Base-by-base conservation (phyloP, 2,888 invertebrate species). In the Mechanitis messenoides region DNA sequence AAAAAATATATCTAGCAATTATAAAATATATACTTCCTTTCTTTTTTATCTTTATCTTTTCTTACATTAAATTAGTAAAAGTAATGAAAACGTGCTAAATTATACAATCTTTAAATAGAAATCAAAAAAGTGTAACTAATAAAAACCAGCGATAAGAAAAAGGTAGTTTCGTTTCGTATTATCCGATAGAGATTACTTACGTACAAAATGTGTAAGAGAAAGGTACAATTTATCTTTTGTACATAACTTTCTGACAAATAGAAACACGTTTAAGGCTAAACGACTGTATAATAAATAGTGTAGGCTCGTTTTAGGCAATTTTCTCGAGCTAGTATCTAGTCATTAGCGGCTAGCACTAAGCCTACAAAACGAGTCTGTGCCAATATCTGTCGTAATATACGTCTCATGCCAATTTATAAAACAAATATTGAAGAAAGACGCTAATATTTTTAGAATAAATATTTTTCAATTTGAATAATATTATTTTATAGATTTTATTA, bases 141-240 rank as follows among this genome's bases (percentile, higher is more conserved):
- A 42, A 42, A 42, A 42, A 42, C 9, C 7, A 42, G 9, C 35
- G 35, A 35, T 35, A 42, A 7, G 9, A 42, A 42, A 42, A 42
- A 9, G 1, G 9, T 9, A 42, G 35, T 35, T 9, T 9, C 31
- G 31, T 50, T 50, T 31, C 31, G 31, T 50, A 31, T 31, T 31
- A 6, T 50, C 31, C 50, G 31, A 9, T 31, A 31, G 50, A 28
- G 50, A 50, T 50, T 50, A 50, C 28, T 3, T 20, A 11, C 12
- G 20, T n/a, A 20, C 20, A 4, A 12, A 20, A 46, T 46, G 12
- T 20, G 12, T 31, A 59, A 62, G 58, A 62, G 60, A 66, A 65
- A 56, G 57, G 61, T 50, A 56, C 50, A 60, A 38, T 46, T 60
- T 58, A 63, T 68, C 64, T 69, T 65, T 65, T 56, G 61, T 63